These are phyloP conservation scores for Teleiodes luculella DNA, from an alignment of 2,888 invertebrate species.

Conservation along the genomic window DNA sequence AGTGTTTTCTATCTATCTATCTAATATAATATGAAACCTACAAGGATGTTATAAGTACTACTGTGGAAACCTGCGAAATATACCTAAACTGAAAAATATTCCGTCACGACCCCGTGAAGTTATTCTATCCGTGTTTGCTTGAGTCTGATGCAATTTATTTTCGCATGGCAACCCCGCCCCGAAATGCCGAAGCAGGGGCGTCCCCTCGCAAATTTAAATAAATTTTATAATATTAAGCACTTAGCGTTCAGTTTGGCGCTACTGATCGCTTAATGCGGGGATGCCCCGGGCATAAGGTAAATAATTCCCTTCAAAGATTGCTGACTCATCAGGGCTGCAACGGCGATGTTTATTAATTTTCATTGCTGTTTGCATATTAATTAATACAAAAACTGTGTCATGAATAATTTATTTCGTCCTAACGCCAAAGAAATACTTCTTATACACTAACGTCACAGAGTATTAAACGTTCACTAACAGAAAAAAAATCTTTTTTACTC, in stretches of 20 bases:
- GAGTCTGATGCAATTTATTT: neutral
- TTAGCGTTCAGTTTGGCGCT: neutral
- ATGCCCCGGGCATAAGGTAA: neutral
- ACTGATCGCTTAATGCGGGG: neutral
- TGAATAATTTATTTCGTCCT: too few relatives aligned
- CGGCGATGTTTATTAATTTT: neutral
- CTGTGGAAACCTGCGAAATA: too few relatives aligned
- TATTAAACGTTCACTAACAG: too few relatives aligned
- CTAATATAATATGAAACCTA: too few relatives aligned
- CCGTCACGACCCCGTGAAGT: too few relatives aligned
- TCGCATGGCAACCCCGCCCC: neutral
- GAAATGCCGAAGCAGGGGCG: neutral
- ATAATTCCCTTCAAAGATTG: neutral
- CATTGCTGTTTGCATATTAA: neutral
- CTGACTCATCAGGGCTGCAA: neutral
- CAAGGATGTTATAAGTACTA: too few relatives aligned
- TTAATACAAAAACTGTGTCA: neutral
- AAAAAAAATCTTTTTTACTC: too few relatives aligned
- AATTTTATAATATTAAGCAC: neutral
- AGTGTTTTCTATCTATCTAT: too few relatives aligned
- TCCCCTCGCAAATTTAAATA: neutral
- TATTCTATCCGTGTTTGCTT: neutral
- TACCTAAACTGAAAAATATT: too few relatives aligned
- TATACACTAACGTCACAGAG: too few relatives aligned
- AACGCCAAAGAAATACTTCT: too few relatives aligned